Base-by-base conservation (phyloP, 2,888 invertebrate species). In the Peribatodes rhomboidaria region DNA sequence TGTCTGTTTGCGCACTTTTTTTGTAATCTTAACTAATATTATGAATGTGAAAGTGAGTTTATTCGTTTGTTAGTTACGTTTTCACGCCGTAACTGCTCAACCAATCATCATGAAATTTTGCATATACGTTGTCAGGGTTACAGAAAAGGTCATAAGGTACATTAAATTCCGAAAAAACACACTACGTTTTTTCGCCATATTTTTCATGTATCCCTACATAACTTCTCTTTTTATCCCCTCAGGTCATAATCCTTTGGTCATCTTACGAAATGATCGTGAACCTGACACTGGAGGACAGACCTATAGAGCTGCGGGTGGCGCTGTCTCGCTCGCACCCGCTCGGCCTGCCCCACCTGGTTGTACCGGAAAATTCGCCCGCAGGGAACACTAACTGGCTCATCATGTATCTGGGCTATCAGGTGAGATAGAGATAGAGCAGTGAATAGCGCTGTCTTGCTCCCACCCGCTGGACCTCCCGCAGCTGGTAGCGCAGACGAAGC, bases 261-360 rank as follows among this genome's bases (percentile, higher is more conserved):
- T 94, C 96, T 1, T 91, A 96, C 67, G 98, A 98, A 94, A 96
- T 98, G 50, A 90, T 95, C 39, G 98, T 98, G 18, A 93, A 95
- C 13, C 98, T 98, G 87, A 94, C 95, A 16, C 95, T 98, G 71
- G 98, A 98, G 77, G 98, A 98, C 70, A 95, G 96, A 0, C 94
- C 94, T 70, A 95, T 98, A 86, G 97, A 97, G 86, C 92, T 99
- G 68, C 93, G 95, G 22, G 96, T 99, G 73, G 92, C 94, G 50
- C 91, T 99, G 71, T 96, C 98, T 0, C 83, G 92, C 22, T 97
- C 98, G 88, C 97, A 98, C 94, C 99, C 99, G 1, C 94, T 99
- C 39, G 95, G 66, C 58, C 79, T 77, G 75, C 87, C 87, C 68
- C 76, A 71, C 49, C 73, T 79, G 22, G 42, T 47, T 44, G 74